A percentile compares a stretch with the other conserved stretches of the same genome.
Conservation (phyloP, 1,140 invertebrate species). For the Sminthurides bifidus region DNA sequence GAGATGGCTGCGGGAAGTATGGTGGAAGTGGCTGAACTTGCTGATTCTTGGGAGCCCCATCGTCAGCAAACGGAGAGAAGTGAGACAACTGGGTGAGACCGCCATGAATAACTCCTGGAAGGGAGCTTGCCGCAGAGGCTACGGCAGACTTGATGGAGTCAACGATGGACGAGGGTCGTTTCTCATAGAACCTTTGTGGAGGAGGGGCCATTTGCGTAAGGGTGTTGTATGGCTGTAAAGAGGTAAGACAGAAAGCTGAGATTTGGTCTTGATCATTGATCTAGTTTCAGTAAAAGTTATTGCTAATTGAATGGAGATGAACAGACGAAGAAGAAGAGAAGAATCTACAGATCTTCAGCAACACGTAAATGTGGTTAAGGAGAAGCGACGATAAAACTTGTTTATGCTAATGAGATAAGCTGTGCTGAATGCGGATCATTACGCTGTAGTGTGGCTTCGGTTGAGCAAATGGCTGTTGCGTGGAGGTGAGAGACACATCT, state of each 20-base stretch:
- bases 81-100: conserved; percentile 10
- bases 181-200: neutral
- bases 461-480: conserved; percentile 7
- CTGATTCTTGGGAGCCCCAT: neutral
- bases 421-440: neutral
- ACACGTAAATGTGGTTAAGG: no score
- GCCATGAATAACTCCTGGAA: conserved; percentile 20
- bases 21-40: neutral
- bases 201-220: conserved; percentile 13
- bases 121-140: conserved; percentile 5
- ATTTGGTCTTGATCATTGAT: no score
- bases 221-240: neutral
- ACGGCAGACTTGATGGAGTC: conserved; percentile 6
- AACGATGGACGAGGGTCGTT: neutral
- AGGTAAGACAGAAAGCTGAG: no score
- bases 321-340: no score
- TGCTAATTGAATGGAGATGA: no score
- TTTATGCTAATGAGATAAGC: no score
- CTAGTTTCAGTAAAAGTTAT: no score
- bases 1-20: neutral
- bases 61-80: conserved; percentile 9
- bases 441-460: no score
- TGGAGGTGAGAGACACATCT: conserved; percentile 24
- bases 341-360: no score
- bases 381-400: no score